Percentiles rank a stretch among this genome's conserved stretches.
Conservation (phyloP, 92 coral and sea anemone genomes). For the Siderastrea radians region DNA sequence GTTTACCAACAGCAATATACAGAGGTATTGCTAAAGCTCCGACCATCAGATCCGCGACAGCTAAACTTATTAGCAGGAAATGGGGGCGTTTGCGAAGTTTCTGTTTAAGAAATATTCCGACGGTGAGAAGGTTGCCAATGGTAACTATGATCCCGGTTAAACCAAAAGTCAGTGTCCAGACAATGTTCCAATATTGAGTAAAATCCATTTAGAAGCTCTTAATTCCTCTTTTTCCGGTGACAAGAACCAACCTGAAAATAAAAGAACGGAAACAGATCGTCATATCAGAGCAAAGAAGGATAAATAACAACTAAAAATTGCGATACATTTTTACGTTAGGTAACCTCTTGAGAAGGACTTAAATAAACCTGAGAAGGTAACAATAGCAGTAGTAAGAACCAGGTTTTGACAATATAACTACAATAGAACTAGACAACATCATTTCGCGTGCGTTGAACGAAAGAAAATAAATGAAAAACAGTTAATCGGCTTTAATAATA, state of each 20-base stretch:
- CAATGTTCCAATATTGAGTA: constrained; percentile 6
- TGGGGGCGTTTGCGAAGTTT: constrained; percentile 62
- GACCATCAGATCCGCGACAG: constrained; percentile 72
- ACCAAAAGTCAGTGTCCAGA: constrained; percentile 18
- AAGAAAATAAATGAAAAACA: too few species aligned
- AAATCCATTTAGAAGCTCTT: constrained; percentile 6
- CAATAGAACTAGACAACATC: too few species aligned
- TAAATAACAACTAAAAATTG: too few species aligned
- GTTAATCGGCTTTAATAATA: too few species aligned
- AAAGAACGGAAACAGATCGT: background rate
- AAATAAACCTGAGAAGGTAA: too few species aligned
- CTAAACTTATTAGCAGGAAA: constrained; percentile 58
- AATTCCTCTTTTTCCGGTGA: background rate
- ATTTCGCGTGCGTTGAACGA: too few species aligned
- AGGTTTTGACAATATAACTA: too few species aligned
- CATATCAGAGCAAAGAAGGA: too few species aligned
- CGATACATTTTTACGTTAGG: too few species aligned
- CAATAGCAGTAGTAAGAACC: too few species aligned
- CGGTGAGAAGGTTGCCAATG: constrained; percentile 45
- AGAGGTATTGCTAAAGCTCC: constrained; percentile 60
- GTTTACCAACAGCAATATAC: background rate
- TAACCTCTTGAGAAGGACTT: too few species aligned
- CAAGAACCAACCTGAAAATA: background rate
- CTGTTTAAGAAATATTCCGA: constrained; percentile 37
- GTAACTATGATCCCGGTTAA: constrained; percentile 4